These are phyloP conservation scores for Hartigia nigra DNA, from an alignment of 2,888 invertebrate species.

Conservation along the genomic window DNA sequence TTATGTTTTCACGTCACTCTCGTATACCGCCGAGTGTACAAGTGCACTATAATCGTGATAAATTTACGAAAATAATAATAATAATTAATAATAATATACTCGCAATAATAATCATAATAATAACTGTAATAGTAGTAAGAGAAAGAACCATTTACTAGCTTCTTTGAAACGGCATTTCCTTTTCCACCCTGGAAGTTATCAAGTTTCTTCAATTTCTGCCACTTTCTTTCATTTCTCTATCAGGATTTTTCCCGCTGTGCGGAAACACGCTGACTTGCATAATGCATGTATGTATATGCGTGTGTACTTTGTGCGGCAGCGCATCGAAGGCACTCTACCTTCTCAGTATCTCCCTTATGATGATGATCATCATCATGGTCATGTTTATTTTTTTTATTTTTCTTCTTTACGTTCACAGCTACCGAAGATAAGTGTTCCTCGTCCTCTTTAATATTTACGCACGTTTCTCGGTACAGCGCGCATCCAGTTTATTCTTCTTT, in stretches of 20 bases:
- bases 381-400: slow-evolving; percentile 18
- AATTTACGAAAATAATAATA: slow-evolving; percentile 32
- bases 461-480: slow-evolving; percentile 13
- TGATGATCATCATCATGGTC: slow-evolving; percentile 6
- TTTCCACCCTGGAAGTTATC: slow-evolving; percentile 36
- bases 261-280: slow-evolving; percentile 12
- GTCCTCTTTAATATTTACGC: not conserved
- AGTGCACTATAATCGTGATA: slow-evolving; percentile 37
- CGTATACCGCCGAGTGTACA: slow-evolving; percentile 48
- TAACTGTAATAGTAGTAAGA: slow-evolving; percentile 32
- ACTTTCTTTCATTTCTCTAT: not conserved
- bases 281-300: slow-evolving; percentile 1
- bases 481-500: slow-evolving; percentile 8
- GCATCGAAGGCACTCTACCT: slow-evolving; percentile 22
- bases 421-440: not conserved
- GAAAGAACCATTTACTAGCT: slow-evolving; percentile 37
- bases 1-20: slow-evolving; percentile 14
- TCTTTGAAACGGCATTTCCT: slow-evolving; percentile 36
- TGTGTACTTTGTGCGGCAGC: slow-evolving; percentile 24
- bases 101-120: slow-evolving; percentile 30
- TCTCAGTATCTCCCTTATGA: not conserved
- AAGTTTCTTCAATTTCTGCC: not conserved
- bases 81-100: slow-evolving; percentile 2
- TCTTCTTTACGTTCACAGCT: slow-evolving; percentile 17
- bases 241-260: not conserved